These are phyloP conservation scores for Panopea generosa DNA, from an alignment of 2,888 invertebrate species.

Conservation along the genomic window DNA sequence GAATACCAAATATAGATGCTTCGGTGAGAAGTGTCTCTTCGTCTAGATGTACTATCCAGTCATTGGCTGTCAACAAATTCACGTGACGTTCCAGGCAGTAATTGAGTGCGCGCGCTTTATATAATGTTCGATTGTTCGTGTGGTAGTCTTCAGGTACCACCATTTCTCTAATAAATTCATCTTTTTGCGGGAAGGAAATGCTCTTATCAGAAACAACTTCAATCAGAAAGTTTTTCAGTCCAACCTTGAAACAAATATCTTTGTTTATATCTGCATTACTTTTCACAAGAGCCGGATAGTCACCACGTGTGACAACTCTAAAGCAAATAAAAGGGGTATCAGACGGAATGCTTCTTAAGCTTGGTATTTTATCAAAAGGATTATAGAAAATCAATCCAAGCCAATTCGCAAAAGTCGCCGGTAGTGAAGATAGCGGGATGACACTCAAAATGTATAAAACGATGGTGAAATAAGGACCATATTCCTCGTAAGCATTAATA, in stretches of 20 bases:
- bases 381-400: background rate
- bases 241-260: conserved; percentile 39
- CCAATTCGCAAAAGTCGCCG: background rate
- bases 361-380: background rate
- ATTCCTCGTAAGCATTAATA: background rate
- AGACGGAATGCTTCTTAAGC: background rate
- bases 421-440: background rate
- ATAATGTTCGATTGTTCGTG: conserved; percentile 55
- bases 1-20: conserved; percentile 64
- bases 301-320: conserved; percentile 32
- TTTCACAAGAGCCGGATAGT: conserved; percentile 63
- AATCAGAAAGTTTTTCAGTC: conserved; percentile 54
- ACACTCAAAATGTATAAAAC: background rate
- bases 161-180: conserved; percentile 46
- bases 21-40: conserved; percentile 73
- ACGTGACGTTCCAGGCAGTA: conserved; percentile 67
- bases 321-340: background rate
- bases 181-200: conserved; percentile 24
- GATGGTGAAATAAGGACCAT: background rate
- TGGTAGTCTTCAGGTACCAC: conserved; percentile 64
- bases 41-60: conserved; percentile 76
- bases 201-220: conserved; percentile 68
- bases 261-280: conserved; percentile 51
- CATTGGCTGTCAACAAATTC: conserved; percentile 62
- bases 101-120: conserved; percentile 71